Evolutionary conservation across 2,113 vertebrate species (phyloP).

Genomic region (Bos javanicus): DNA sequence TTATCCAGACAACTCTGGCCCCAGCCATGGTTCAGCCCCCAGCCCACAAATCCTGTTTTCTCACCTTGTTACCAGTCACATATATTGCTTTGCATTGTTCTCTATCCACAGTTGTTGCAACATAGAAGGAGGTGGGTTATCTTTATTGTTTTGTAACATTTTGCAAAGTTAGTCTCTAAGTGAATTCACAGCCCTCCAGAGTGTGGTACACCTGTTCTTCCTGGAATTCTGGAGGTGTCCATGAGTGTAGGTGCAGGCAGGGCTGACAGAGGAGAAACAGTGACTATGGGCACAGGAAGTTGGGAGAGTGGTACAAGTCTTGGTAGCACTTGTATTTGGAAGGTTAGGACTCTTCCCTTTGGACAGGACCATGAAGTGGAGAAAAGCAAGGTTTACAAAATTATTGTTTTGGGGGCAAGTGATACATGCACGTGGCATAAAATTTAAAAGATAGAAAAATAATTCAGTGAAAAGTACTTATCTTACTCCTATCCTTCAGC

Average conservation of each 20-base stretch:
- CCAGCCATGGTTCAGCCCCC: neutral
- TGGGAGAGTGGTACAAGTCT: neutral
- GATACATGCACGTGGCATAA: neutral
- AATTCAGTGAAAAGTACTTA: neutral
- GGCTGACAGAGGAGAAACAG: neutral
- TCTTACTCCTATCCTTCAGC: neutral
- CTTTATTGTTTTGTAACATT: neutral
- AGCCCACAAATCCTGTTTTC: neutral
- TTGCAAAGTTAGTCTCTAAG: neutral
- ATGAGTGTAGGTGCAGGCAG: neutral
- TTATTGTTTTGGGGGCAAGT: neutral
- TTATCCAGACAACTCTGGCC: neutral
- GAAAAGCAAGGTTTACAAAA: neutral
- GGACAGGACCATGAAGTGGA: neutral
- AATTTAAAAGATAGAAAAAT: neutral
- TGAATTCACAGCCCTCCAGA: neutral
- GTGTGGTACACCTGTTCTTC: neutral
- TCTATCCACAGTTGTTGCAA: neutral
- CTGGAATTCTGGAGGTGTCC: neutral
- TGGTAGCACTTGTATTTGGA: neutral
- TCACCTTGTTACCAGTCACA: neutral
- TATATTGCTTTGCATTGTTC: neutral
- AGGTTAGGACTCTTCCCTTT: neutral
- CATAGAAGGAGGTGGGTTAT: neutral
- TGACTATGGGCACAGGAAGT: neutral